These are phyloP conservation scores for Pristiophorus japonicus DNA, from an alignment of 2,113 vertebrate genomes.

Conservation along the genomic window DNA sequence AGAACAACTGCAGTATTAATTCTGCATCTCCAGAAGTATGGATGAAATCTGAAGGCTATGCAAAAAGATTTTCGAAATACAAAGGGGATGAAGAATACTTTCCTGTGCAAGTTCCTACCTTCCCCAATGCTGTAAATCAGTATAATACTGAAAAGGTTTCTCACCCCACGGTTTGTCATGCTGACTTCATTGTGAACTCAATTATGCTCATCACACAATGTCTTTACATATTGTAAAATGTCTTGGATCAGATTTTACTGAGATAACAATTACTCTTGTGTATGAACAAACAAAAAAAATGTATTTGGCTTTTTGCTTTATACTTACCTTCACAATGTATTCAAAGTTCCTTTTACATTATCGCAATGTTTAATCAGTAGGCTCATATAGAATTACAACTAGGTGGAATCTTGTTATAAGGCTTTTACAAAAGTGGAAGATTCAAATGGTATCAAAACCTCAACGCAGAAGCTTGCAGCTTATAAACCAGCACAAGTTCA, in stretches of 20 bases:
- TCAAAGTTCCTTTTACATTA: too few relatives aligned
- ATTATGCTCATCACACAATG: background rate
- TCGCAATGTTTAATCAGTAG: background rate
- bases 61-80: background rate
- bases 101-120: background rate
- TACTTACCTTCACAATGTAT: background rate
- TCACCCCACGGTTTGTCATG: background rate
- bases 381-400: background rate
- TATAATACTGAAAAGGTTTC: background rate
- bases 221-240: background rate
- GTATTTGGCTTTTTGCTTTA: background rate
- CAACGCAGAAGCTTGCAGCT: background rate
- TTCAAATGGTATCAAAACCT: background rate
- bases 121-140: background rate
- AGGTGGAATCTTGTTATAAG: background rate
- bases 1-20: background rate
- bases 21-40: background rate
- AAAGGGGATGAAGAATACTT: background rate
- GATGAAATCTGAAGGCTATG: background rate
- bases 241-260: background rate
- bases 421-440: background rate
- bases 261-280: background rate
- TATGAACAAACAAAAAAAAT: background rate
- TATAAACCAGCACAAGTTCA: background rate
- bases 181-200: background rate